phyloP scores from a whole-genome alignment of 1,140 invertebrate species.

The Musca vetustissima region DNA sequence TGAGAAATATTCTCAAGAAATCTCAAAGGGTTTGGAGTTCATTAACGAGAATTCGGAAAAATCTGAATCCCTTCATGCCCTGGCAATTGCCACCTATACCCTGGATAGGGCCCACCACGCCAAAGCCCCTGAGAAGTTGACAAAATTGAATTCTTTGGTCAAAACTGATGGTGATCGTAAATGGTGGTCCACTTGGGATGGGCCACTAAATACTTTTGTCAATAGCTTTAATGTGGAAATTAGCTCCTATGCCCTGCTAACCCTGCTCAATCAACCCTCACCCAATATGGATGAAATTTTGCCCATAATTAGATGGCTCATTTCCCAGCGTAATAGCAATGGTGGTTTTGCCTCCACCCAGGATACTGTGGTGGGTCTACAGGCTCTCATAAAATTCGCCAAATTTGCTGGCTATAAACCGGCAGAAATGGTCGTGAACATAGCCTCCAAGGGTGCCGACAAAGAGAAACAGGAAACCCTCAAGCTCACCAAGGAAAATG shows the following conservation, averaged over 20 bases:
- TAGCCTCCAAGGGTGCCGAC: slow-evolving; percentile 30
- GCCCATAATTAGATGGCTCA: slow-evolving; percentile 70
- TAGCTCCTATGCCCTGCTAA: slow-evolving; percentile 72
- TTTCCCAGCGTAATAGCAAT: slow-evolving; percentile 71
- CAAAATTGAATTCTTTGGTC: slow-evolving; percentile 35
- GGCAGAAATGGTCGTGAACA: slow-evolving; percentile 37
- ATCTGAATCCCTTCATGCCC: slow-evolving; percentile 67
- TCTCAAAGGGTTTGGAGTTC: slow-evolving; percentile 56
- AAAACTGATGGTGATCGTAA: slow-evolving; percentile 44
- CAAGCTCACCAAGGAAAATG: slow-evolving; percentile 40
- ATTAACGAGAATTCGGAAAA: slow-evolving; percentile 60
- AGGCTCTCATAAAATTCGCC: slow-evolving; percentile 66
- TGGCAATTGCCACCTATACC: slow-evolving; percentile 75
- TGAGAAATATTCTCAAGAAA: slow-evolving; percentile 20
- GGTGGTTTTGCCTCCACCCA: slow-evolving; percentile 78
- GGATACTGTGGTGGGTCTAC: slow-evolving; percentile 68
- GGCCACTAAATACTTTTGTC: slow-evolving; percentile 62
- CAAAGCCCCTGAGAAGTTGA: slow-evolving; percentile 34
- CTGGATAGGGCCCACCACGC: slow-evolving; percentile 72
- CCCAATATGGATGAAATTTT: slow-evolving; percentile 55
- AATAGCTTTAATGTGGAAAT: slow-evolving; percentile 69
- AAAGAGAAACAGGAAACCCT: slow-evolving; percentile 42
- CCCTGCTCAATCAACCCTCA: slow-evolving; percentile 62
- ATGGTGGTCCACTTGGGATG: slow-evolving; percentile 58
- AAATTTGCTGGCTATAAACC: slow-evolving; percentile 46